Conservation (phyloP, 2,113 vertebrate species). For the Halichoeres trimaculatus region DNA sequence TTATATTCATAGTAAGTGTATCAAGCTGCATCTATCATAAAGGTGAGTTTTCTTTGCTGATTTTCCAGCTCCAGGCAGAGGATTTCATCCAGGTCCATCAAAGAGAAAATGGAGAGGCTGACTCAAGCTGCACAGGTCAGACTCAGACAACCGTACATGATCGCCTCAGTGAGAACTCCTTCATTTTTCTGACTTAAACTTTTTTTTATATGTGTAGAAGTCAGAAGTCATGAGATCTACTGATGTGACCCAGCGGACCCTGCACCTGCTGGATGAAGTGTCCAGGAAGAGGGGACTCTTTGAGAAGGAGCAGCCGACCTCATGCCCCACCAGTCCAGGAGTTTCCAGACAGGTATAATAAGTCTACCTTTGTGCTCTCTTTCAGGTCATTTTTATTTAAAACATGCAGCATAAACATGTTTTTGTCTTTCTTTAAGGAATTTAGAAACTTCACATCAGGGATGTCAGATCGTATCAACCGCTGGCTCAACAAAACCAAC, state of each 20-base stretch:
- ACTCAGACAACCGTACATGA: background rate
- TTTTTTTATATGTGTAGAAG: slow-evolving; percentile 77
- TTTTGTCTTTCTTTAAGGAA: slow-evolving; percentile 72
- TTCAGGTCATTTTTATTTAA: background rate
- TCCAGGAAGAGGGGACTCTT: slow-evolving; percentile 92
- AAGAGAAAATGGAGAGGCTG: slow-evolving; percentile 92
- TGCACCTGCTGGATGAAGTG: slow-evolving; percentile 85
- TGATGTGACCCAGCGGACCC: slow-evolving; percentile 77
- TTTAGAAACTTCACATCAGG: slow-evolving; percentile 80
- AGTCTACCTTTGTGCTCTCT: background rate
- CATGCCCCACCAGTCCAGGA: slow-evolving; percentile 43
- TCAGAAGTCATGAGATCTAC: slow-evolving; percentile 79
- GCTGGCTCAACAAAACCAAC: slow-evolving; percentile 86
- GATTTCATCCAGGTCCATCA: slow-evolving; percentile 85
- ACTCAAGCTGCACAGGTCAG: slow-evolving; percentile 89
- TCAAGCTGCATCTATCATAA: background rate
- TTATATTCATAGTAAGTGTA: background rate
- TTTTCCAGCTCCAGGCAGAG: slow-evolving; percentile 85
- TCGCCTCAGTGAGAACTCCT: too few relatives aligned
- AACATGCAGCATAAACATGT: background rate
- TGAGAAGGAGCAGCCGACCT: slow-evolving; percentile 80
- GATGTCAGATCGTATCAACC: slow-evolving; percentile 88
- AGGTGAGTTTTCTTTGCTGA: background rate
- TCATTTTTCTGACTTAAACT: background rate
- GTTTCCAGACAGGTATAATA: slow-evolving; percentile 77